Conservation (phyloP, 1,140 invertebrate genomes). For the Himalopsyche phryganea region DNA sequence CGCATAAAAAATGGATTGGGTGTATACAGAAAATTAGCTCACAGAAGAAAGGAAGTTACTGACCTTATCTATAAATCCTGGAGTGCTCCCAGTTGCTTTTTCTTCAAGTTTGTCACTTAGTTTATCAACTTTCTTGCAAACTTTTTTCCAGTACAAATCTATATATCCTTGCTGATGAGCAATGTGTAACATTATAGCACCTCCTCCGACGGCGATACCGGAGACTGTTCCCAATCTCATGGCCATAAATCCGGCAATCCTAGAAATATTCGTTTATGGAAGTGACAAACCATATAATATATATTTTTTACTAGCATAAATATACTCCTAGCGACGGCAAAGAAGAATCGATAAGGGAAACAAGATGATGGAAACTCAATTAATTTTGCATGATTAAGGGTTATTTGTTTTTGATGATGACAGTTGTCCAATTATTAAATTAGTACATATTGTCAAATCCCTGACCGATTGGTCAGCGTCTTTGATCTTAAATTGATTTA, state of each 20-base stretch:
- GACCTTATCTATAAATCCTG: slow-evolving; percentile 70
- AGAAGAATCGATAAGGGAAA: too few species aligned
- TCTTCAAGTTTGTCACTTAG: slow-evolving; percentile 68
- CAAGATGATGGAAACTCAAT: too few species aligned
- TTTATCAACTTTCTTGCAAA: slow-evolving; percentile 71
- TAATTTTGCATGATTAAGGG: too few species aligned
- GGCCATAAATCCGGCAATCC: slow-evolving; percentile 76
- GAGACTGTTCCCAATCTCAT: slow-evolving; percentile 82
- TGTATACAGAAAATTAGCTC: too few species aligned
- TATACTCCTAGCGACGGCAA: too few species aligned
- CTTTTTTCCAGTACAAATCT: slow-evolving; percentile 75
- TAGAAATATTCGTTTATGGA: slow-evolving; percentile 4
- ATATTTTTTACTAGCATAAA: background rate
- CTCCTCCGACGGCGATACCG: slow-evolving; percentile 75
- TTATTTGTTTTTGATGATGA: too few species aligned
- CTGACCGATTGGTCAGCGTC: too few species aligned
- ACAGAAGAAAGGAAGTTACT: too few species aligned
- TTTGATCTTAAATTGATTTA: too few species aligned
- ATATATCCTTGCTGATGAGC: slow-evolving; percentile 82
- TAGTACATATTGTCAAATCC: too few species aligned
- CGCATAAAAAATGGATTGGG: too few species aligned
- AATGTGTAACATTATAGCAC: slow-evolving; percentile 76
- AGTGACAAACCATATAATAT: background rate
- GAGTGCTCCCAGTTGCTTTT: slow-evolving; percentile 58
- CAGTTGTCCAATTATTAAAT: too few species aligned